These are phyloP conservation scores for Rhagoletis pomonella DNA, from an alignment of 1,140 invertebrate species.

Conservation along the genomic window DNA sequence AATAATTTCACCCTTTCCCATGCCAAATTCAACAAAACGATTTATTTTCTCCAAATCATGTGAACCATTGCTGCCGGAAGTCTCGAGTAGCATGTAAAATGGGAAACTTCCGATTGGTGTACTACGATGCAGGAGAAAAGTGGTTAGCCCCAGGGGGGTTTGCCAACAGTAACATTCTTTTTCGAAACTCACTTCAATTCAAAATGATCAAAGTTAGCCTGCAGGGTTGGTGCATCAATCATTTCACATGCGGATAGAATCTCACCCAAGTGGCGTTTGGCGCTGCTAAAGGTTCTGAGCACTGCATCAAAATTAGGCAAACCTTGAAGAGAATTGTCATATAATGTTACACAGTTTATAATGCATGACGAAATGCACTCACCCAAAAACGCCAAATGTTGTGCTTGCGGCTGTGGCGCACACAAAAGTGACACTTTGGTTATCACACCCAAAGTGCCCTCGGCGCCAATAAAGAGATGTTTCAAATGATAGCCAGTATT, in stretches of 20 bases:
- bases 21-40: slow-evolving; percentile 82
- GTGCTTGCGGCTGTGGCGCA: slow-evolving; percentile 85
- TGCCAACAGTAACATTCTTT: too few relatives aligned
- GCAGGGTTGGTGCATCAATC: slow-evolving; percentile 84
- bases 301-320: slow-evolving; percentile 78
- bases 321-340: slow-evolving; percentile 52
- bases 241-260: slow-evolving; percentile 96
- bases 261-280: slow-evolving; percentile 86
- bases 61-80: slow-evolving; percentile 83
- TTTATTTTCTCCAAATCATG: slow-evolving; percentile 92
- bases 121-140: slow-evolving; percentile 57
- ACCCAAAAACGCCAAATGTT: slow-evolving; percentile 93
- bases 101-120: slow-evolving; percentile 80
- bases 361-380: slow-evolving; percentile 58
- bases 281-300: slow-evolving; percentile 82
- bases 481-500: slow-evolving; percentile 98
- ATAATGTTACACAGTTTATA: too few relatives aligned
- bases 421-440: slow-evolving; percentile 95
- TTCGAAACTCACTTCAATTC: neutral
- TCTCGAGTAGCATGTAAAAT: slow-evolving; percentile 93
- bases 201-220: slow-evolving; percentile 75
- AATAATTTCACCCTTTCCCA: slow-evolving; percentile 80
- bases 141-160: too few relatives aligned
- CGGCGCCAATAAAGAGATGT: slow-evolving; percentile 97
- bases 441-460: slow-evolving; percentile 96